phyloP scores from a whole-genome alignment of 2,888 invertebrate species.

The Arenicola marina region DNA sequence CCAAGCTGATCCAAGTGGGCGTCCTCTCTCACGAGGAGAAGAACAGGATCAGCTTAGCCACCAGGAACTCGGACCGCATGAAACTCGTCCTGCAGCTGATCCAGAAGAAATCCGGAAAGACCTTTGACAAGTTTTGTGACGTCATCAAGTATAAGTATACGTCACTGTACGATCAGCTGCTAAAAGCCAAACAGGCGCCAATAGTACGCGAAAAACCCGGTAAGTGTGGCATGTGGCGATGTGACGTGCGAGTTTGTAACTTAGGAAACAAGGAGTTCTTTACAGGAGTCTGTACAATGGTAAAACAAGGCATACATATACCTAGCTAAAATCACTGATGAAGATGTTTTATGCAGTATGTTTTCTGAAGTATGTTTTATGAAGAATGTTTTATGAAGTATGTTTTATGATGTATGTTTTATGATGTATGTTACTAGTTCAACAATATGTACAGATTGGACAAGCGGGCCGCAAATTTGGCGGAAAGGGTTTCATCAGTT shows the following conservation, averaged over 20 bases:
- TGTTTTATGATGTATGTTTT: too few relatives aligned
- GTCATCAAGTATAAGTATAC: constrained; percentile 52
- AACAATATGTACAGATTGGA: too few relatives aligned
- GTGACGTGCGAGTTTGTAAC: neutral
- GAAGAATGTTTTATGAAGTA: too few relatives aligned
- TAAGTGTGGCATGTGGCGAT: constrained; percentile 1
- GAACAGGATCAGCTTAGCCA: constrained; percentile 40
- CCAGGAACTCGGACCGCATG: constrained; percentile 47
- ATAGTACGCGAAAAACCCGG: constrained; percentile 20
- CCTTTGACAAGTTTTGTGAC: constrained; percentile 38
- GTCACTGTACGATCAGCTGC: constrained; percentile 43
- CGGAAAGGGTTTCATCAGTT: too few relatives aligned
- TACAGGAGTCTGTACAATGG: too few relatives aligned
- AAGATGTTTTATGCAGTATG: too few relatives aligned
- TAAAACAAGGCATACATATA: too few relatives aligned
- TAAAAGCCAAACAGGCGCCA: constrained; percentile 43
- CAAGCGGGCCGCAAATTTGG: too few relatives aligned
- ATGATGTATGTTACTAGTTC: too few relatives aligned
- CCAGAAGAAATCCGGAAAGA: constrained; percentile 25
- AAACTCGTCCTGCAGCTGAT: constrained; percentile 47
- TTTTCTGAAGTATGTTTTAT: too few relatives aligned
- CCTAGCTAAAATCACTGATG: too few relatives aligned
- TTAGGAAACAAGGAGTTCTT: neutral
- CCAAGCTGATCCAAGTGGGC: constrained; percentile 49
- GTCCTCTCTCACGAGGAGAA: constrained; percentile 50